Conservation (phyloP, 2,113 vertebrate species). For the Kryptolebias marmoratus region DNA sequence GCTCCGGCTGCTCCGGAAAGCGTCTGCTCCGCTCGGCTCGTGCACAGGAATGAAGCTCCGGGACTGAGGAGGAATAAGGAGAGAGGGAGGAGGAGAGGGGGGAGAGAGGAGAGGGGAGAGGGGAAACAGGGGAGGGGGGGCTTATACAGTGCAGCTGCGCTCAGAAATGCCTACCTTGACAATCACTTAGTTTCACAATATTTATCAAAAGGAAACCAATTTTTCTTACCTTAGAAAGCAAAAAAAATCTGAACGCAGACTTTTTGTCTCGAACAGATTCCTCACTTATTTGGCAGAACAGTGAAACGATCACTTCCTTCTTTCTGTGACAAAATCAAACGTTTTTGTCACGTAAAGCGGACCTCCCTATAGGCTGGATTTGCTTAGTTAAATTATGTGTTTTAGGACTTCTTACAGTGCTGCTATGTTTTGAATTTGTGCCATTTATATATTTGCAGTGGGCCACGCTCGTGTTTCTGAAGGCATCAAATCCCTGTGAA, state of each 20-base stretch:
- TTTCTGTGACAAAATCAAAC: background rate
- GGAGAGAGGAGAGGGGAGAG: constrained; percentile 19
- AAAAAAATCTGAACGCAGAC: too few relatives aligned
- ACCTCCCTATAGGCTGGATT: background rate
- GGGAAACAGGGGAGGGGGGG: constrained; percentile 68
- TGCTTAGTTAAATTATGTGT: rapidly evolving
- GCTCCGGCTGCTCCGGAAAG: constrained; percentile 49
- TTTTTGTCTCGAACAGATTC: background rate
- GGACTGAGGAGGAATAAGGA: constrained; percentile 56
- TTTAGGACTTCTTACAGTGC: background rate
- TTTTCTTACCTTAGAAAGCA: too few relatives aligned
- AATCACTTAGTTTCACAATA: constrained; percentile 44
- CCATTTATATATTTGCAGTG: background rate
- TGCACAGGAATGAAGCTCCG: constrained; percentile 77
- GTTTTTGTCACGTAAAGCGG: background rate
- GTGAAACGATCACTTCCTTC: background rate
- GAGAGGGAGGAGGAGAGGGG: constrained; percentile 45
- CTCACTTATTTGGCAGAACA: background rate
- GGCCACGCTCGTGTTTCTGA: background rate
- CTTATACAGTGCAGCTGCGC: constrained; percentile 62
- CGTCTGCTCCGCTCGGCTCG: constrained; percentile 70
- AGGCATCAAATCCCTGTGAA: constrained; percentile 13
- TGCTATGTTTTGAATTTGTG: background rate
- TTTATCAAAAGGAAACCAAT: constrained; percentile 4
- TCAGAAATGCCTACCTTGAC: constrained; percentile 55